These are phyloP conservation scores for Eptesicus fuscus DNA, from an alignment of 2,113 vertebrate species.

Conservation along the genomic window DNA sequence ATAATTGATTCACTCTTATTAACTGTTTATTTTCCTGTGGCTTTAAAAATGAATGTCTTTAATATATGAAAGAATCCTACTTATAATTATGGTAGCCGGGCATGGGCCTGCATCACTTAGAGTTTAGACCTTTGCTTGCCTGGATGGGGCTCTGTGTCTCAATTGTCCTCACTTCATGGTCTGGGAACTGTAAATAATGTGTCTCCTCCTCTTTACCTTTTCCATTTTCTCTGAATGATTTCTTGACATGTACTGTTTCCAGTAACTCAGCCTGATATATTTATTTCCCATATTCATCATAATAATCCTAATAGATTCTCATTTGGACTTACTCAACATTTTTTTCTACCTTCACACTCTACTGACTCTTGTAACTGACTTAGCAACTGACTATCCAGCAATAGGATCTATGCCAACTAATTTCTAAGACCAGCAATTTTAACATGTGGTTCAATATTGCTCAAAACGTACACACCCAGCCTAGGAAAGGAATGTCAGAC, in stretches of 20 bases:
- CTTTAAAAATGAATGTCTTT: neutral
- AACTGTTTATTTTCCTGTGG: neutral
- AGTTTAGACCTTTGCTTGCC: neutral
- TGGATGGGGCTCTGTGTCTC: neutral
- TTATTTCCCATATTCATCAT: neutral
- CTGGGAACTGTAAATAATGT: neutral
- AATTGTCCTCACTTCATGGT: neutral
- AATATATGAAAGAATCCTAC: neutral
- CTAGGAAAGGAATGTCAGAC: neutral
- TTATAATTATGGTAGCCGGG: neutral
- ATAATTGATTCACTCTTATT: neutral
- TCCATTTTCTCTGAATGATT: neutral
- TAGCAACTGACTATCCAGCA: neutral
- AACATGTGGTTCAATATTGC: neutral
- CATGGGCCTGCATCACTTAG: neutral
- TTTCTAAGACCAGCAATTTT: neutral
- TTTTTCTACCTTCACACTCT: neutral
- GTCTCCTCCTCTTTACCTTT: neutral
- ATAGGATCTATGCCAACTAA: neutral
- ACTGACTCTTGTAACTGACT: neutral
- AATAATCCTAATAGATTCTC: neutral
- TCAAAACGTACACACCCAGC: neutral
- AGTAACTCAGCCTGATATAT: neutral
- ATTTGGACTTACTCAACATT: neutral
- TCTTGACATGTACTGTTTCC: neutral